Evolutionary conservation across 2,888 invertebrate species (phyloP).

Genomic region (Conistra vaccinii): DNA sequence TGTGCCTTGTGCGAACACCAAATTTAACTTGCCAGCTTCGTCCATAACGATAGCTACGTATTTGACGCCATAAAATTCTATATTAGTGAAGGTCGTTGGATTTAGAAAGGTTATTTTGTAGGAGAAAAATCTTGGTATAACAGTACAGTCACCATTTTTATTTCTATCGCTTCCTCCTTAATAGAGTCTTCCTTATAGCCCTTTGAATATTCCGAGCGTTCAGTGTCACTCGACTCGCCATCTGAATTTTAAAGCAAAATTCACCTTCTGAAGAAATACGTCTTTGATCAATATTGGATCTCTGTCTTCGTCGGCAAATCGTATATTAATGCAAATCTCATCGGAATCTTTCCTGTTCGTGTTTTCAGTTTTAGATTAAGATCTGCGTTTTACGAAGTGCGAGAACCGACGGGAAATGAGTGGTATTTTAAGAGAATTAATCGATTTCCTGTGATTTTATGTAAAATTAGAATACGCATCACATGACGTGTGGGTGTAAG

Average conservation of each 20-base stretch:
- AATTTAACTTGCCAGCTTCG: constrained; percentile 68
- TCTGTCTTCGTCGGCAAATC: constrained; percentile 52
- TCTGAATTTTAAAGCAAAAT: constrained; percentile 61
- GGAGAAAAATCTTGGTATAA: constrained; percentile 21
- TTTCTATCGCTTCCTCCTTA: constrained; percentile 39
- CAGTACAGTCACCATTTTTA: constrained; percentile 28
- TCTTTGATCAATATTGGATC: constrained; percentile 64
- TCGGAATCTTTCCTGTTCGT: constrained; percentile 47
- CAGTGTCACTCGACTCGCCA: constrained; percentile 48
- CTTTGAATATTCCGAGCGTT: constrained; percentile 48
- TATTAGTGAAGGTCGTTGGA: constrained; percentile 60
- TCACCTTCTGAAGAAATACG: constrained; percentile 55
- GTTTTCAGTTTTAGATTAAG: constrained; percentile 54
- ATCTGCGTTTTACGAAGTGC: constrained; percentile 33
- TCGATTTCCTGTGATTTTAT: constrained; percentile 43
- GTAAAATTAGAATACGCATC: constrained; percentile 45
- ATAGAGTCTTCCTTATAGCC: constrained; percentile 41
- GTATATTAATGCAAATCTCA: constrained; percentile 63
- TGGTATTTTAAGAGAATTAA: constrained; percentile 38
- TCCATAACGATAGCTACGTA: constrained; percentile 55
- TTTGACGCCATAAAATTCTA: constrained; percentile 55
- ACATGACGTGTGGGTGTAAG: constrained; percentile 23
- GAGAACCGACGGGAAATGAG: constrained; percentile 32
- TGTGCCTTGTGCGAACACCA: constrained; percentile 67
- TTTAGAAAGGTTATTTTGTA: constrained; percentile 45